Evolutionary conservation across 2,888 invertebrate species (phyloP), one percentile per base, ranked within the genome.

Genomic region (Dinocampus coccinellae): DNA sequence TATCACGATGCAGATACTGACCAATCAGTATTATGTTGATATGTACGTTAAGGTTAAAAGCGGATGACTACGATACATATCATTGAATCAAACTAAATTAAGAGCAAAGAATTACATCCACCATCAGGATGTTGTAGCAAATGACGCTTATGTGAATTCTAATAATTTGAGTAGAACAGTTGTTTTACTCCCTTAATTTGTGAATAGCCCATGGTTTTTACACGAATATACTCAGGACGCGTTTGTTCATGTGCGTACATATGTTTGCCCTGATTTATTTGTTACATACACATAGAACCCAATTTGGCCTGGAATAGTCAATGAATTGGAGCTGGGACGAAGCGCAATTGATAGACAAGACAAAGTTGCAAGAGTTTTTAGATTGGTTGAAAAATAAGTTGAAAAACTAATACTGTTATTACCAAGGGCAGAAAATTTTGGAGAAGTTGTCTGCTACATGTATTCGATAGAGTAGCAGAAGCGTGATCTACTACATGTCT

Each of bases 21-120:
- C 7, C 16, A 13, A 60, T 33, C 29, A 60, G 16, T 34, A 13
- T 29, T 16, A 7, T 1, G 55, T 66, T n/a, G 66, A 66, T 29
- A 57, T 57, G 57, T 66, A 57, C 36, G 39, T 53, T 7, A 57
- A 66, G 24, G 24, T 66, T 13, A 57, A 66, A 39, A 66, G 34
- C 13, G 66, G 39, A 26, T 2, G 55, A 20, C 36, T 66, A n/a
- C 20, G 33, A 9, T 66, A 22, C 16, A 55, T 66, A n/a, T 20
- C 36, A n/a, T 13, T 39, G 1, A 65, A 55, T 13, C 66, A 66
- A 34, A 20, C 3, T 0, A 55, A 57, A 36, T 36, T 66, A 24
- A 55, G 66, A 9, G 26, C 57, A 0, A 57, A 66, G 6, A 39
- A 66, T 7, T 57, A 66, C 26, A 66, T 57, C 13, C 55, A 66